These are phyloP conservation scores for Ophioderma brevispina DNA, from an alignment of 35 echinoderm and acorn worm genomes.

Conservation along the genomic window DNA sequence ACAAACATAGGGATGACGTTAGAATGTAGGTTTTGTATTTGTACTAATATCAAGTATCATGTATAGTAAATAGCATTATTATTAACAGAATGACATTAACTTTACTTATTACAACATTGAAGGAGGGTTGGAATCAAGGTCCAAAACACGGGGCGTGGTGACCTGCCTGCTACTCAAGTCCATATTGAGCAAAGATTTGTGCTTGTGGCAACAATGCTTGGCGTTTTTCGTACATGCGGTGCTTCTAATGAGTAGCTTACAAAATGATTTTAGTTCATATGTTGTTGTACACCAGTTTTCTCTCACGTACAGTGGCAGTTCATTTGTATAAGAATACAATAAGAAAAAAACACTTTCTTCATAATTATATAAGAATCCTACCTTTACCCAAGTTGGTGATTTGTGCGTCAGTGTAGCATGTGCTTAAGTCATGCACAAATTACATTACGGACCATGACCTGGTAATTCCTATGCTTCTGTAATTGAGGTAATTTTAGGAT, in stretches of 20 bases:
- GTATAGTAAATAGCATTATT: no score
- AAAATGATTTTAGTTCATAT: no score
- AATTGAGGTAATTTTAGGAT: background rate
- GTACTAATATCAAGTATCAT: no score
- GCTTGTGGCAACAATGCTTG: background rate
- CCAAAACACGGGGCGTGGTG: background rate
- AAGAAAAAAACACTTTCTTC: no score
- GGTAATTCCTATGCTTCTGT: background rate
- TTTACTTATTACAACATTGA: background rate
- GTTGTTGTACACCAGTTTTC: no score
- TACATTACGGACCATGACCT: background rate
- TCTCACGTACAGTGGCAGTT: no score
- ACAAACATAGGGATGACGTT: no score
- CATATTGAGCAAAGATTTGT: background rate
- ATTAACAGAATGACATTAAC: no score
- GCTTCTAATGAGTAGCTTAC: background rate
- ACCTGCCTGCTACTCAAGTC: background rate
- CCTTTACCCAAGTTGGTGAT: background rate
- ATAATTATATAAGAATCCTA: background rate
- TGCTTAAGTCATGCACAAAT: background rate
- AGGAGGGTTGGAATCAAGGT: background rate
- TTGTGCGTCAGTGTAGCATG: background rate
- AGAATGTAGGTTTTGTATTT: no score
- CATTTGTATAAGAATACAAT: no score
- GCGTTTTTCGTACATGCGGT: background rate